A percentile compares a stretch with the other conserved stretches of the same genome.
phyloP scores from a whole-genome alignment of 2,888 invertebrate species.

The Ectemnius cavifrons region DNA sequence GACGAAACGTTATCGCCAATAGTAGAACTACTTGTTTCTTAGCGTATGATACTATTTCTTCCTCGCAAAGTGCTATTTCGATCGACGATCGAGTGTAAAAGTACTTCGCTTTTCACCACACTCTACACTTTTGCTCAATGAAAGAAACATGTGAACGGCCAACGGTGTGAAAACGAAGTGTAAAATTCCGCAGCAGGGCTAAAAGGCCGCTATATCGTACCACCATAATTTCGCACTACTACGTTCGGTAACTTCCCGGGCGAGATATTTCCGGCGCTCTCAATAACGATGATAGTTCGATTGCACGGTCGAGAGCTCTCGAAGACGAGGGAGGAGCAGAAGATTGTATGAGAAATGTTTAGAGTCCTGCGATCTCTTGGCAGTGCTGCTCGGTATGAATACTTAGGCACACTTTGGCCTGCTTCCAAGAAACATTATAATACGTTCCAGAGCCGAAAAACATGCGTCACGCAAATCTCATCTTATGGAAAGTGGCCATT shows the following conservation, averaged over 20 bases:
- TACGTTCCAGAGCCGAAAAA: slow-evolving; percentile 41
- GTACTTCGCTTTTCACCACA: no score
- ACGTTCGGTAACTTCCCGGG: no score
- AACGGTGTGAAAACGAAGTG: no score
- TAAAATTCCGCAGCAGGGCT: no score
- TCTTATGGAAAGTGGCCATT: background rate
- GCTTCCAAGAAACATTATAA: slow-evolving; percentile 53
- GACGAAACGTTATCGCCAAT: background rate
- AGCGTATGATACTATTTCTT: no score
- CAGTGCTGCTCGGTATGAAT: slow-evolving; percentile 39
- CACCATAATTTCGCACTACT: no score
- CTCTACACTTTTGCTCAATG: no score
- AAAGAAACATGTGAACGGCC: no score
- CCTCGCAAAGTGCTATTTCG: no score
- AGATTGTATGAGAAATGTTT: slow-evolving; percentile 40
- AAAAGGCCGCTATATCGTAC: no score
- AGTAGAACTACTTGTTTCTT: no score
- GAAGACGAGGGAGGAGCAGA: slow-evolving; percentile 13
- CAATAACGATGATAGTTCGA: slow-evolving; percentile 41
- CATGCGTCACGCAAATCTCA: slow-evolving; percentile 42
- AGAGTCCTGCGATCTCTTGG: slow-evolving; percentile 43
- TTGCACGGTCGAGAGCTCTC: slow-evolving; percentile 32
- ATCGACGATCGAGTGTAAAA: no score
- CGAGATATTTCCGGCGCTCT: slow-evolving; percentile 3
- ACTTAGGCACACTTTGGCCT: slow-evolving; percentile 43